Evolutionary conservation across 2,888 invertebrate genomes (phyloP).

Genomic region (Phaedon cochleariae): DNA sequence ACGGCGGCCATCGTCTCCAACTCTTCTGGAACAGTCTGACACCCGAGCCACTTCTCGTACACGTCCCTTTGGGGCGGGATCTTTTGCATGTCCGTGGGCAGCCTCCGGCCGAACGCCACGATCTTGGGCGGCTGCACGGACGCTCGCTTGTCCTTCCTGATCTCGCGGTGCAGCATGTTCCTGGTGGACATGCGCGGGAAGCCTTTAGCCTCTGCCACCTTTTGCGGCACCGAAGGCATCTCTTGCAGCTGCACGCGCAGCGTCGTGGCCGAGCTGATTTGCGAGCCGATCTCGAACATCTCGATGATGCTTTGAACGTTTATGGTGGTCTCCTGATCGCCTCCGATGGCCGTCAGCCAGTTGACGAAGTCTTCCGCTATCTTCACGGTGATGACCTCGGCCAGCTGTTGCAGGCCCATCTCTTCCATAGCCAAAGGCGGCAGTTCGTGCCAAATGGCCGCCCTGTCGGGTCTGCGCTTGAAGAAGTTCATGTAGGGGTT

Average conservation of each 20-base stretch:
- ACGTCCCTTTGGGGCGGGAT: constrained; percentile 61
- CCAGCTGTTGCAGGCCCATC: constrained; percentile 53
- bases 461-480: constrained; percentile 52
- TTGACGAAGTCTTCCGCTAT: constrained; percentile 58
- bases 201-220: constrained; percentile 65
- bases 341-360: constrained; percentile 55
- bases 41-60: constrained; percentile 65
- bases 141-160: constrained; percentile 37
- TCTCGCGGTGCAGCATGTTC: constrained; percentile 37
- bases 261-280: constrained; percentile 67
- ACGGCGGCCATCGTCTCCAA: constrained; percentile 70
- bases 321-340: constrained; percentile 47
- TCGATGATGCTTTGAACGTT: constrained; percentile 54
- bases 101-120: constrained; percentile 38
- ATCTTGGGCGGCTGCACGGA: constrained; percentile 30
- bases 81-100: constrained; percentile 41
- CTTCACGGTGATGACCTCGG: constrained; percentile 55
- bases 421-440: constrained; percentile 55
- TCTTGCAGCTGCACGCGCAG: constrained; percentile 67
- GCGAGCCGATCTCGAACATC: constrained; percentile 67
- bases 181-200: constrained; percentile 59
- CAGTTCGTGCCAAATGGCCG: constrained; percentile 57
- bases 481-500: constrained; percentile 55
- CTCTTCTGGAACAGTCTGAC: constrained; percentile 67
- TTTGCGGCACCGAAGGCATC: constrained; percentile 67